Conservation (phyloP, 2,113 vertebrate genomes). For the Ciconia maguari region DNA sequence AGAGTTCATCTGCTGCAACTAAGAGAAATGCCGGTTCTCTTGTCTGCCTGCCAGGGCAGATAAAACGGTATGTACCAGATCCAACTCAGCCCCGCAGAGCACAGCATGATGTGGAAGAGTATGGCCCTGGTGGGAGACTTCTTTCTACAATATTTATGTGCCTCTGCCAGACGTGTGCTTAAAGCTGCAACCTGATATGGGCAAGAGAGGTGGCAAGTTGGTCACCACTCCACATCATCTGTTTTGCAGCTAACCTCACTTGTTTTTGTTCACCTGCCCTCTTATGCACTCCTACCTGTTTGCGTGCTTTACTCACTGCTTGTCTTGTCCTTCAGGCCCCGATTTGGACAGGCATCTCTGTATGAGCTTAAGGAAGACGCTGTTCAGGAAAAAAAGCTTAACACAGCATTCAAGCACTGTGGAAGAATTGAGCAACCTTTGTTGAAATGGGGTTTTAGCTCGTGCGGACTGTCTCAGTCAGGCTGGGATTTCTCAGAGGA, state of each 20-base stretch:
- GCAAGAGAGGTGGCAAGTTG: not conserved
- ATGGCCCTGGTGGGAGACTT: not conserved
- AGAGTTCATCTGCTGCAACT: not conserved
- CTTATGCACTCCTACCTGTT: not conserved
- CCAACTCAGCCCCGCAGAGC: too few relatives aligned
- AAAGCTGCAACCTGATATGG: not conserved
- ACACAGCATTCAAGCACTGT: not conserved
- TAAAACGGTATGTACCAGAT: not conserved
- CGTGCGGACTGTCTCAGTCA: not conserved
- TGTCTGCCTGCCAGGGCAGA: not conserved
- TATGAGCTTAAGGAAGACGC: not conserved
- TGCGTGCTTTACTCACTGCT: not conserved
- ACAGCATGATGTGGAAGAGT: not conserved
- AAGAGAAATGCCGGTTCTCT: not conserved
- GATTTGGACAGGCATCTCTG: not conserved
- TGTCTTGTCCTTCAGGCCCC: not conserved
- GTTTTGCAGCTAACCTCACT: not conserved
- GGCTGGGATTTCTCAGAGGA: not conserved
- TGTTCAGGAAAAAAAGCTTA: not conserved
- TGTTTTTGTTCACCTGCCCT: not conserved
- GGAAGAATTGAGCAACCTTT: not conserved
- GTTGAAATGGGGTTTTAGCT: not conserved
- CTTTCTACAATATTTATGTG: not conserved
- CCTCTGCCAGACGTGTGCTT: not conserved
- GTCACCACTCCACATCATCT: not conserved